A percentile compares a stretch with the other conserved stretches of the same genome.
These are phyloP conservation scores for Edolisoma coerulescens DNA, from an alignment of 2,113 vertebrate genomes.

Conservation along the genomic window DNA sequence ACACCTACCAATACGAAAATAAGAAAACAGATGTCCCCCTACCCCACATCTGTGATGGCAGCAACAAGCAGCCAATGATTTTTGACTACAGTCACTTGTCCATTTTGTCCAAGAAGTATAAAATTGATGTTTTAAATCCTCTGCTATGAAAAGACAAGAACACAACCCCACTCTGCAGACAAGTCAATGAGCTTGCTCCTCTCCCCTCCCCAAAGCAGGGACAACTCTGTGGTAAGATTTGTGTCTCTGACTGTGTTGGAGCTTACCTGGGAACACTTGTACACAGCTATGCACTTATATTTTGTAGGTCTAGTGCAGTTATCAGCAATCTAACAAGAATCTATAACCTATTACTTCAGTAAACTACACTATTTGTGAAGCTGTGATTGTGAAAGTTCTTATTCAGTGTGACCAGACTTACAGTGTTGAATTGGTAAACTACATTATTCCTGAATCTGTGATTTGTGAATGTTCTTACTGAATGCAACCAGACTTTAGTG, in stretches of 20 bases:
- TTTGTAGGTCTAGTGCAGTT: neutral
- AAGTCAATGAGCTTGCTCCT: neutral
- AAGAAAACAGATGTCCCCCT: neutral
- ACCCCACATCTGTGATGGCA: neutral
- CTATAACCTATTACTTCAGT: neutral
- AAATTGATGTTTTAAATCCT: neutral
- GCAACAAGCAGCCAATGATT: neutral
- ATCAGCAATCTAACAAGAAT: neutral
- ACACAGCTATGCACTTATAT: neutral
- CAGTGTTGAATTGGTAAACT: neutral
- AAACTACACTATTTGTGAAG: neutral
- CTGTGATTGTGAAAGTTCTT: neutral
- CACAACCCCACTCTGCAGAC: neutral
- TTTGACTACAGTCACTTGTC: neutral
- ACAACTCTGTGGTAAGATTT: neutral
- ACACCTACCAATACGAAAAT: neutral
- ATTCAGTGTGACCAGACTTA: neutral
- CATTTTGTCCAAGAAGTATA: neutral
- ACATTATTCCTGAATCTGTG: neutral
- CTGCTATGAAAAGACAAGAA: neutral
- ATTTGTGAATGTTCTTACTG: neutral
- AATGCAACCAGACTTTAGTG: neutral
- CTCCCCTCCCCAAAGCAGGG: neutral
- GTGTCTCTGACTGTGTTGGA: neutral
- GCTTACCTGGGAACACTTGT: neutral